Conservation (phyloP, 23 tunicate genomes). For the Oikopleura vanhoeffeni region DNA sequence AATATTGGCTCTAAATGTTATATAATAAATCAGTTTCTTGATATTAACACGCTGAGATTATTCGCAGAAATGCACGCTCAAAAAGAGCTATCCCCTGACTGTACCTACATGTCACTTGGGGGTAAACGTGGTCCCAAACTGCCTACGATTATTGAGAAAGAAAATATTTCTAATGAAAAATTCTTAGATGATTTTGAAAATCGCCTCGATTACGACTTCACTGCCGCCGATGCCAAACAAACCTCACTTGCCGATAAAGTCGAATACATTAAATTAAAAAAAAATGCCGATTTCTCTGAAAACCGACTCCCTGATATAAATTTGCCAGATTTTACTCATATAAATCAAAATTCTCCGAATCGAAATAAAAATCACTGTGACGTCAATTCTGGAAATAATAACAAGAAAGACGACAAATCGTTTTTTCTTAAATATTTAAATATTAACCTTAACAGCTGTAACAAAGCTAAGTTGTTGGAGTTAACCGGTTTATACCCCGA, state of each 20-base stretch:
- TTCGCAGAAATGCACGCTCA: not conserved
- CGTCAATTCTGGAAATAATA: not conserved
- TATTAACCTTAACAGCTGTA: not conserved
- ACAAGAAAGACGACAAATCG: not conserved
- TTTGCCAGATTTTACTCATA: too few species aligned
- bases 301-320: too few species aligned
- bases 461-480: not conserved
- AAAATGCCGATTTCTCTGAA: too few species aligned
- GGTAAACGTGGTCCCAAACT: not conserved
- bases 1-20: not conserved
- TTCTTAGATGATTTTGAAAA: not conserved
- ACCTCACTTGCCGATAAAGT: too few species aligned
- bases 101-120: not conserved
- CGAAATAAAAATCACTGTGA: too few species aligned
- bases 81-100: not conserved
- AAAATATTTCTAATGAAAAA: not conserved
- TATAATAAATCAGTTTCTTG: not conserved
- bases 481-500: not conserved
- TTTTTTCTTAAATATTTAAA: not conserved
- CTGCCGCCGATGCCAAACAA: too few species aligned
- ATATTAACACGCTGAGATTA: not conserved
- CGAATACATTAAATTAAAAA: too few species aligned
- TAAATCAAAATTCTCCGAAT: too few species aligned
- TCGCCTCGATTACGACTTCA: too few species aligned
- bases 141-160: not conserved